Conservation (phyloP, 1,140 invertebrate genomes). For the Drosophila lacteicornis region DNA sequence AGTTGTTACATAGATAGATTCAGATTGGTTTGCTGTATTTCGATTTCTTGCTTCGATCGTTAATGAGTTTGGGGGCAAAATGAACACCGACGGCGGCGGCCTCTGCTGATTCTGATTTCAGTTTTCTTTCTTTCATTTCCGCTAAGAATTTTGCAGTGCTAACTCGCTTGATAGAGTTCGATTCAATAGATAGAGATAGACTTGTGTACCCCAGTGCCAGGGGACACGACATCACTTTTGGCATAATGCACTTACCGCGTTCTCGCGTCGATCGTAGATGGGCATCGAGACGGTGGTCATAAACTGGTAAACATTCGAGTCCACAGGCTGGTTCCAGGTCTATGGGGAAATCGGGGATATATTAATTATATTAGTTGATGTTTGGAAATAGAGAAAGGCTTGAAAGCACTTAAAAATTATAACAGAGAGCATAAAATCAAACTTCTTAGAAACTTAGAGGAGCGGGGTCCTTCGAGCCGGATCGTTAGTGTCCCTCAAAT, state of each 20-base stretch:
- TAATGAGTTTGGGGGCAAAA: slow-evolving; percentile 52
- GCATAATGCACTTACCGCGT: slow-evolving; percentile 88
- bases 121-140: slow-evolving; percentile 49
- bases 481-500: too few relatives aligned
- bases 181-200: slow-evolving; percentile 26
- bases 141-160: slow-evolving; percentile 71
- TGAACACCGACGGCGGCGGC: slow-evolving; percentile 32
- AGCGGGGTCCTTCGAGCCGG: too few relatives aligned
- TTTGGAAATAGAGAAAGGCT: neutral
- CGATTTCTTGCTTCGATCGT: slow-evolving; percentile 50
- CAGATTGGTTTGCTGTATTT: slow-evolving; percentile 54
- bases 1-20: slow-evolving; percentile 68
- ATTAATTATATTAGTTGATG: neutral
- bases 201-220: slow-evolving; percentile 11
- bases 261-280: slow-evolving; percentile 93
- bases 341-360: slow-evolving; percentile 65
- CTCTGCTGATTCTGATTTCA: slow-evolving; percentile 35
- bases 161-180: slow-evolving; percentile 53
- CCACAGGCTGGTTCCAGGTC: slow-evolving; percentile 88
- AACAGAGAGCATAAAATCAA: too few relatives aligned
- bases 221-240: slow-evolving; percentile 4
- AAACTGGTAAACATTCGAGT: slow-evolving; percentile 89
- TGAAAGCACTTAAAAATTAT: too few relatives aligned
- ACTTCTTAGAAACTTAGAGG: too few relatives aligned
- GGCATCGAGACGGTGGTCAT: slow-evolving; percentile 97